Evolutionary conservation across 2,888 invertebrate species (phyloP), one percentile per base, ranked within the genome.

Genomic region (Pristionchus mayeri): DNA sequence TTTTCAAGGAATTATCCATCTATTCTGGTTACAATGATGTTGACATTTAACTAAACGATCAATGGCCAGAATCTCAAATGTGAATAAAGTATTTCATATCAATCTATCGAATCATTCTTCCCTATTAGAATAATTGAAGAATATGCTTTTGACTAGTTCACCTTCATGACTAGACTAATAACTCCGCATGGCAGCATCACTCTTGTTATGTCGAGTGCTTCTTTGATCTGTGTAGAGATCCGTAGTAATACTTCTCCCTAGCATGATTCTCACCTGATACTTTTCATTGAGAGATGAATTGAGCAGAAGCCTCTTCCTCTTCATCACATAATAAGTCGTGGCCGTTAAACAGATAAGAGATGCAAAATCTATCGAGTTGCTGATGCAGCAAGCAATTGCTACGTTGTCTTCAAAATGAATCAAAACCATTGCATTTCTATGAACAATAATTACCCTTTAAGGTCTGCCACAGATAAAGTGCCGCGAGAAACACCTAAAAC

Each of bases 151-250:
- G 4, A 24, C 34, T n/a, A n/a, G n/a, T n/a, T 21, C 18, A 67
- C 67, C 40, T 67, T 67, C 67, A 67, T 67, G 18, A 67, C 18
- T 7, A 67, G 37, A n/a, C 67, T 67, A 21, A 67, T 67, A 3
- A n/a, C 67, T n/a, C 67, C 67, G 21, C 67, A 67, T 37, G 67
- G 67, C 21, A 67, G 18, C 67, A 67, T 67, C 18, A 67, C 67
- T 21, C 37, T 16, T 21, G 67, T 67, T 3, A 67, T 67, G n/a
- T 67, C 67, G 11, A 67, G 11, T 21, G 67, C 67, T 40, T 67
- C 67, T n/a, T 40, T 67, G 16, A 67, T 67, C 67, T 67, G 21
- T 34, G 34, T 18, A 30, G 16, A 34, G 13, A 3, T 34, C 63
- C 13, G 63, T 34, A 63, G 30, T 63, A 9, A 2, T 2, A 9